A percentile compares a stretch with the other conserved stretches of the same genome.
phyloP scores from a whole-genome alignment of 1,140 invertebrate genomes.

The Lineus longissimus region DNA sequence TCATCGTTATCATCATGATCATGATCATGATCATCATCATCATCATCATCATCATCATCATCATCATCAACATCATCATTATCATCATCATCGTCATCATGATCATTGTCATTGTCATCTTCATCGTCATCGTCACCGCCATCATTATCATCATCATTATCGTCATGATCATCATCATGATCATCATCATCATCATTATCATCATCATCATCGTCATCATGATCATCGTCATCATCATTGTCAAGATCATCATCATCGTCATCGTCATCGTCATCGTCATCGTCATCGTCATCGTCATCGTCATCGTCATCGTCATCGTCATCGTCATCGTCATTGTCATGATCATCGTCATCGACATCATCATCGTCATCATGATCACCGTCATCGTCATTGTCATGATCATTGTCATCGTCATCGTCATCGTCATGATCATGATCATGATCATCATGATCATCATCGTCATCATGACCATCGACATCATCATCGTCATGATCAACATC shows the following conservation, averaged over 20 bases:
- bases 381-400: neutral
- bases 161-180: too few relatives aligned
- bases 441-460: too few relatives aligned
- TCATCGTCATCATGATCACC: too few relatives aligned
- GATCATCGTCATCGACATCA: neutral
- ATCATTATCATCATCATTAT: neutral
- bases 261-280: constrained; percentile 2
- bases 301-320: neutral
- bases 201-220: constrained; percentile 4
- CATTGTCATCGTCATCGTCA: neutral
- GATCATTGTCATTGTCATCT: constrained; percentile 11
- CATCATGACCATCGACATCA: too few relatives aligned
- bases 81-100: too few relatives aligned
- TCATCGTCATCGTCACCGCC: constrained; percentile 10
- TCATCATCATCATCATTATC: constrained; percentile 9
- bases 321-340: neutral
- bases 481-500: too few relatives aligned
- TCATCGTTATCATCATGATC: constrained; percentile 12
- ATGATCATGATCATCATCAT: constrained; percentile 14
- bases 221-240: too few relatives aligned
- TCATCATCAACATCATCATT: constrained; percentile 15
- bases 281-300: neutral
- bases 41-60: constrained; percentile 16
- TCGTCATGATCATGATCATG: too few relatives aligned
- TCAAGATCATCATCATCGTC: constrained; percentile 2